Base-by-base conservation (phyloP, 2,888 invertebrate genomes). In the Ectropis crepuscularia region DNA sequence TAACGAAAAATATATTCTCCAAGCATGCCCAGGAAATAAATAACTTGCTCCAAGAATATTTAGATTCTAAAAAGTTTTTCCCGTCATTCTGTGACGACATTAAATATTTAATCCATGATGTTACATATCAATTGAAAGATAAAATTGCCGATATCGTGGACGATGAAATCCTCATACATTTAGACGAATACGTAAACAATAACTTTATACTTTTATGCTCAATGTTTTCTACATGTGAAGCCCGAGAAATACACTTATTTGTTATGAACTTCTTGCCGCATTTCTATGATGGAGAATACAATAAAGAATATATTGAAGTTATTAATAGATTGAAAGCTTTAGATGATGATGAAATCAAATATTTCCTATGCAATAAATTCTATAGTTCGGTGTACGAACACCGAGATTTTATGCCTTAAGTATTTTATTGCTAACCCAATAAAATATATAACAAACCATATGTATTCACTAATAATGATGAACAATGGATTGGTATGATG, bases 201-300 rank as follows among this genome's bases (percentile, higher is more conserved):
- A 0, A 51, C 28, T 9, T 12, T 6, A 38, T 60, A 6, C 16
- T 48, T 6, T 36, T 53, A 41, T 53, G 53, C 43, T 28, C 12
- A 6, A 12, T 37, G 10, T 5, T 12, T 61, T 10, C 53, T 72
- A 55, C 68, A 0, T 65, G 72, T 41, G 62, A 74, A 36, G 57
- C 54, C 0, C 38, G 62, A 6, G 79, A 81, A 61, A 65, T 74
- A 8, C 70, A 75, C 59, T 57, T 77, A 12, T 49, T 83, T n/a
- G 75, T 75, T 5, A 8, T 83, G 10, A 49, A 73, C 41, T 63
- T 83, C 9, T 16, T 82, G 5, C 77, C 83, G 6, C 5, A 36
- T 5, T 46, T 68, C 6, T 50, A 65, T 8, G 12, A 63, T 11
- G 49, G 46, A 28, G 43, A 10, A 16, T 58, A 61, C 53, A 6